Base-by-base conservation (phyloP, 2,888 invertebrate species). In the Acanthosoma haemorrhoidale region DNA sequence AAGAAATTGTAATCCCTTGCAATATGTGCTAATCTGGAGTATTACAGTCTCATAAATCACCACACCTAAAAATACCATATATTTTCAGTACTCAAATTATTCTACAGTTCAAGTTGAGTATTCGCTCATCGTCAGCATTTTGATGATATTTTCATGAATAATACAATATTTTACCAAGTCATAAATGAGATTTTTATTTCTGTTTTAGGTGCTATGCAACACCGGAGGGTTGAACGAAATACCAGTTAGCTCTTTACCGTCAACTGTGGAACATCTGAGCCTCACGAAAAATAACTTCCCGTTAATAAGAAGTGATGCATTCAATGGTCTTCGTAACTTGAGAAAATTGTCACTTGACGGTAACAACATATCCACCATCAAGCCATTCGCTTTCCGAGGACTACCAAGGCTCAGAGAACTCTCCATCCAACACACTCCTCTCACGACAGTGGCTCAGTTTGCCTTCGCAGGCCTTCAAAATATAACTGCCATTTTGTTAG, bases 321-420 rank as follows among this genome's bases (percentile, higher is more conserved):
- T 93, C 79, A 85, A 87, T 34, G 90, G 91, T n/a, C 82, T 94
- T 71, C 85, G 88, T n/a, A 85, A 88, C 43, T 82, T 95, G 72
- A 87, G 89, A 74, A 91, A 92, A 76, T 86, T 96, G 60, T 89
- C 88, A 13, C 84, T 96, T 76, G 92, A 94, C 79, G 89, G 90
- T 75, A 96, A 96, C 83, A 90, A 92, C 80, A 90, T 96, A 75
- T 86, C 89, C 64, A 84, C 86, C 73, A 90, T 95, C 76, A 87
- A 91, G 76, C 90, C 90, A 64, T 92, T 92, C 79, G 91, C 94
- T 67, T 94, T 96, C 80, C 87, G 91, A 31, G 92, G 92, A 9
- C 81, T 95, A 68, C 87, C 88, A 4, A 85, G 89, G 13, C 85
- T 96, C 6, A 85, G 85, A 77, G 91, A 88, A 77, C 85, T 92